These are phyloP conservation scores for Heteromormyrus szaboi DNA, from an alignment of 2,797 vertebrate genomes.

Conservation along the genomic window DNA sequence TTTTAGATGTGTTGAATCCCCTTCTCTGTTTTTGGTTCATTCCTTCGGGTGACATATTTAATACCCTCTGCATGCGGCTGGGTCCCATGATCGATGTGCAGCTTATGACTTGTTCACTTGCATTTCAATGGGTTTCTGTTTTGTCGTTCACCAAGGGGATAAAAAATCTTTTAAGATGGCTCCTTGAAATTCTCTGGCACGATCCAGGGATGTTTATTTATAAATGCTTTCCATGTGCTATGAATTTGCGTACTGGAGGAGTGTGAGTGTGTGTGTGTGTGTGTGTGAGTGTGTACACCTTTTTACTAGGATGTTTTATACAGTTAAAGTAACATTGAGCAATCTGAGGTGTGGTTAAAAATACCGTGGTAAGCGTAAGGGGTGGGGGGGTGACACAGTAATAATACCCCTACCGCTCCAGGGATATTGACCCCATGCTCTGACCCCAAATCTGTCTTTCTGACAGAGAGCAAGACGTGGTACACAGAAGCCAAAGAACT, in stretches of 20 bases:
- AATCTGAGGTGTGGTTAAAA: neutral
- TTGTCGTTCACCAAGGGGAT: neutral
- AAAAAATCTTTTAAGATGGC: neutral
- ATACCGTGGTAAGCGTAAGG: neutral
- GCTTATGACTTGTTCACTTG: neutral
- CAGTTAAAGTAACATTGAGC: neutral
- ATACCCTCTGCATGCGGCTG: neutral
- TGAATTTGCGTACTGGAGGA: neutral
- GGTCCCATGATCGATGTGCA: neutral
- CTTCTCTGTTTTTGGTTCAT: neutral
- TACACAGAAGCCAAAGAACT: neutral
- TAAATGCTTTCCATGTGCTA: neutral
- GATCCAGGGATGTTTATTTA: neutral
- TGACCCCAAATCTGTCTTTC: neutral
- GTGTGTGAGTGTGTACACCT: neutral
- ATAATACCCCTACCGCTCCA: neutral
- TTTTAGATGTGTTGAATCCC: neutral
- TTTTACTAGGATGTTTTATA: neutral
- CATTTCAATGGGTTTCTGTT: neutral
- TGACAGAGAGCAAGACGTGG: neutral
- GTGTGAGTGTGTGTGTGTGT: neutral
- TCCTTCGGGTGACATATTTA: constrained; percentile 3
- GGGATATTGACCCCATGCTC: neutral
- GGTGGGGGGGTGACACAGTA: neutral
- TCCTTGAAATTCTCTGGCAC: neutral